These are phyloP conservation scores for Platyrinchus mystaceus DNA, from an alignment of 2,797 vertebrate genomes.

Conservation along the genomic window DNA sequence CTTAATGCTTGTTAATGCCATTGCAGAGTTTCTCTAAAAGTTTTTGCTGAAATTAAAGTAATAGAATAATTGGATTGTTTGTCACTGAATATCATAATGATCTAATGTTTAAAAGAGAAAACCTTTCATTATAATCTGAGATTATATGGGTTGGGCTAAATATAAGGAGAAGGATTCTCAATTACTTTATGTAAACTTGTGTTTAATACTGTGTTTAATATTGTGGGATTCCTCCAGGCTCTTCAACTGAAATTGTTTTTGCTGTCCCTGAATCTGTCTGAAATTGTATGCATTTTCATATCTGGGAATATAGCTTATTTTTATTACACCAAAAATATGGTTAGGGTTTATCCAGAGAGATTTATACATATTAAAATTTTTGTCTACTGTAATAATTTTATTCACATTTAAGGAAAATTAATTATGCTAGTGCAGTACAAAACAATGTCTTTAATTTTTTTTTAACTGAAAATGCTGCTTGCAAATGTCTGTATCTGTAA, in stretches of 20 bases:
- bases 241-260: neutral
- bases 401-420: neutral
- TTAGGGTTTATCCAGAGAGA: neutral
- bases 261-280: neutral
- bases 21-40: neutral
- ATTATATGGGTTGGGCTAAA: neutral
- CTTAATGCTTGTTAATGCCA: neutral
- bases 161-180: neutral
- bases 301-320: neutral
- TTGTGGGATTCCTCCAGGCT: neutral
- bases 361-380: neutral
- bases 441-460: neutral
- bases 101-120: slow-evolving; percentile 17
- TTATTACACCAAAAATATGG: neutral
- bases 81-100: neutral
- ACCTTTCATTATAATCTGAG: neutral
- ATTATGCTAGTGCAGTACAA: neutral
- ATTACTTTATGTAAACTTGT: slow-evolving; percentile 17
- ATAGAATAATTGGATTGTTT: neutral
- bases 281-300: neutral
- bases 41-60: neutral
- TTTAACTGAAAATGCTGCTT: neutral
- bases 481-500: neutral
- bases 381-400: neutral
- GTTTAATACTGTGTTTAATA: slow-evolving; percentile 1